Evolutionary conservation across 2,888 invertebrate genomes (phyloP).

Genomic region (Yponomeuta plumbellus): DNA sequence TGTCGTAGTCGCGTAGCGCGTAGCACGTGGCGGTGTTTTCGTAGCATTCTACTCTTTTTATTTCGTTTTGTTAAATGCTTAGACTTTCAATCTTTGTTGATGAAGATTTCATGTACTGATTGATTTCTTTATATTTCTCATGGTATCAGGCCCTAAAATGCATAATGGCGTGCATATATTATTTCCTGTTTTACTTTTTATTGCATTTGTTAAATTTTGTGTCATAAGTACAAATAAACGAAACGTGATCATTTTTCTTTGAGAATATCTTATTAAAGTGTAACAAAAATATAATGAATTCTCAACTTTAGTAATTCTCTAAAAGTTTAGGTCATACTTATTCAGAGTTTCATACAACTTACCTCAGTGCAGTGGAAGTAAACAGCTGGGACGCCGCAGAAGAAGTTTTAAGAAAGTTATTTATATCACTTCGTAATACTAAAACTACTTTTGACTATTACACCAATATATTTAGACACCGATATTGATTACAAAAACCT

Average conservation of each 20-base stretch:
- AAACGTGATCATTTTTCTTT: too few relatives aligned
- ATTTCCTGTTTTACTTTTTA: too few relatives aligned
- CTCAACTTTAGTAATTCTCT: neutral
- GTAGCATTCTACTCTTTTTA: neutral
- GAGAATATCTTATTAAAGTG: too few relatives aligned
- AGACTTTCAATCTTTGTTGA: too few relatives aligned
- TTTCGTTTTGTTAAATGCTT: neutral
- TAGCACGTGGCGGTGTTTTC: neutral
- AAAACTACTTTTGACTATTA: neutral
- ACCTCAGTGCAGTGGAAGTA: neutral
- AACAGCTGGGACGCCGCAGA: neutral
- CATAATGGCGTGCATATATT: too few relatives aligned
- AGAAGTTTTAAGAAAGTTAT: neutral
- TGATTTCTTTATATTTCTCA: too few relatives aligned
- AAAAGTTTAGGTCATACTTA: neutral
- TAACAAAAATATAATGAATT: neutral
- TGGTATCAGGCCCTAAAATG: too few relatives aligned
- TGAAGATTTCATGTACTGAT: too few relatives aligned
- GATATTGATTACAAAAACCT: slow-evolving; percentile 9
- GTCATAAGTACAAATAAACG: too few relatives aligned
- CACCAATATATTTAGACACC: slow-evolving; percentile 1
- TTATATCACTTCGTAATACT: neutral
- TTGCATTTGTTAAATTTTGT: too few relatives aligned
- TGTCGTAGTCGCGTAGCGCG: neutral
- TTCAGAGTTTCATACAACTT: neutral